A percentile compares a stretch with the other conserved stretches of the same genome.
These are phyloP conservation scores for Lasioglossum malachurum DNA, from an alignment of 2,888 invertebrate species.

Conservation along the genomic window DNA sequence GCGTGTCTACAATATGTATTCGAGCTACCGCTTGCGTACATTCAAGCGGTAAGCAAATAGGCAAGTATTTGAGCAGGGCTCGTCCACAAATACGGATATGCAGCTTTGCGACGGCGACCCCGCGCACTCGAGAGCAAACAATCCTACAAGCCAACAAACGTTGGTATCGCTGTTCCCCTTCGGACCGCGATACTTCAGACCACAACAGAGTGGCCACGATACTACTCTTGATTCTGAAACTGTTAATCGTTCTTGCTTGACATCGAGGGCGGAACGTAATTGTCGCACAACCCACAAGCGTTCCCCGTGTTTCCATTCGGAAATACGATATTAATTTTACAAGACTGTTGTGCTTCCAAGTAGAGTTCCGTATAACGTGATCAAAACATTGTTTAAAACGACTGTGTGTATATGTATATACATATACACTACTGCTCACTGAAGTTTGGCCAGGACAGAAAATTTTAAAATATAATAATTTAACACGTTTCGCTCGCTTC, in stretches of 20 bases:
- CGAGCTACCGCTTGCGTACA: conserved; percentile 69
- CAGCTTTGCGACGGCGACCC: conserved; percentile 69
- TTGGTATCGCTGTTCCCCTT: conserved; percentile 56
- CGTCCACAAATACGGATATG: conserved; percentile 72
- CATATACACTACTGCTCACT: too few relatives aligned
- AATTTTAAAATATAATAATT: too few relatives aligned
- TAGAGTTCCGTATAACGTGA: not conserved
- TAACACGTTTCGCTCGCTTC: too few relatives aligned
- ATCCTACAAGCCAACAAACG: conserved; percentile 65
- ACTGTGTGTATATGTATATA: too few relatives aligned
- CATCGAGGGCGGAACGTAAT: not conserved
- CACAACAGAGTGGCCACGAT: conserved; percentile 44
- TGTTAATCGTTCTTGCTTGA: conserved; percentile 54
- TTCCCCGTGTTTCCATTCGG: not conserved
- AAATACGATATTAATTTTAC: not conserved
- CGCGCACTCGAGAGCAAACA: conserved; percentile 66
- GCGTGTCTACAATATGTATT: conserved; percentile 69
- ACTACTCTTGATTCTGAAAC: conserved; percentile 43
- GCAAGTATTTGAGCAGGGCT: conserved; percentile 73
- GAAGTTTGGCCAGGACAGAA: too few relatives aligned
- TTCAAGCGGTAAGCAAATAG: conserved; percentile 72
- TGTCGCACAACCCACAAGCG: not conserved
- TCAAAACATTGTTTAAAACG: not conserved
- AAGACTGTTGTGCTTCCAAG: not conserved
- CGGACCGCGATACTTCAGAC: conserved; percentile 34